Evolutionary conservation across 2,888 invertebrate genomes (phyloP).

Genomic region (Physocephala rufipes): DNA sequence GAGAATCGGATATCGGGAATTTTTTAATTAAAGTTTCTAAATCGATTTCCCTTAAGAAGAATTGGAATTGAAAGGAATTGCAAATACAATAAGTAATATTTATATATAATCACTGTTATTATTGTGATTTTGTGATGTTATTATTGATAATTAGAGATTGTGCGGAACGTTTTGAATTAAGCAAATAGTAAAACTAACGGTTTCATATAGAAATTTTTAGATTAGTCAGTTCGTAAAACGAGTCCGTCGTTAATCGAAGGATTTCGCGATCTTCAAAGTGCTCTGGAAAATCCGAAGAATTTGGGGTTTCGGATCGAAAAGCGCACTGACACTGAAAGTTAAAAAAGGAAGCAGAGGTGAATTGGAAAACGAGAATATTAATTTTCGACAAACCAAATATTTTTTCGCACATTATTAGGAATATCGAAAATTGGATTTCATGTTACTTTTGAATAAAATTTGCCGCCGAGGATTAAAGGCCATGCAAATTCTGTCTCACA

Average conservation of each 20-base stretch:
- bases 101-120: background rate
- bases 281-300: no score
- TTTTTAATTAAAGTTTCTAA: slow-evolving; percentile 13
- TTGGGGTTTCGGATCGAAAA: no score
- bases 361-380: no score
- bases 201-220: slow-evolving; percentile 49
- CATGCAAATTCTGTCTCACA: no score
- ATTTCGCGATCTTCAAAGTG: no score
- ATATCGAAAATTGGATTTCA: no score
- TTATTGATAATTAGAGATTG: slow-evolving; percentile 32
- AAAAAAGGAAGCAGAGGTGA: no score
- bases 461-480: no score
- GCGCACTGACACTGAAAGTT: no score
- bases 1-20: slow-evolving; percentile 9
- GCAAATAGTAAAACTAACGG: slow-evolving; percentile 40
- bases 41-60: background rate
- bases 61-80: slow-evolving; percentile 4
- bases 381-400: no score
- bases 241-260: slow-evolving; percentile 8
- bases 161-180: slow-evolving; percentile 24
- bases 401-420: no score
- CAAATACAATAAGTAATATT: slow-evolving; percentile 14
- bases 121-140: slow-evolving; percentile 16
- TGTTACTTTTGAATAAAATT: no score
- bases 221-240: background rate